These are phyloP conservation scores for Hydrozoanthus gracilis DNA, from an alignment of 92 coral and sea anemone species.

Conservation along the genomic window DNA sequence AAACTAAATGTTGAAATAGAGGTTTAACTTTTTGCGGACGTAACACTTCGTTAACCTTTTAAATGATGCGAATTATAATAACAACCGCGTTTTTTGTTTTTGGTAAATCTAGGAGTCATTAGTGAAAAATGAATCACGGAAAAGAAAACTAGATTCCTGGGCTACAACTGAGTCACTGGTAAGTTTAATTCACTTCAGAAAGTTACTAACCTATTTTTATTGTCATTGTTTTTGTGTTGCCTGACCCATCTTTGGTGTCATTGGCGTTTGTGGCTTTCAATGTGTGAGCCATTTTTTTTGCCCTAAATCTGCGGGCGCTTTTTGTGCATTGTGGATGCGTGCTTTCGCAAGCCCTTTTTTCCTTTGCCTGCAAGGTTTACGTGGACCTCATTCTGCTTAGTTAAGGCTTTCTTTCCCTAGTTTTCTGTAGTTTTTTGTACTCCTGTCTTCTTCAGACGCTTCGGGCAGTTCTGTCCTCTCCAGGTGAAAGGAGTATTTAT, in stretches of 20 bases:
- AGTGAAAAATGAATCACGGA: neutral
- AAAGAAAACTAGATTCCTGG: slow-evolving; percentile 17
- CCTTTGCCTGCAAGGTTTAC: too few species aligned
- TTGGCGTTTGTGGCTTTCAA: neutral
- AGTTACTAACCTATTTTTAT: neutral
- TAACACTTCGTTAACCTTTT: too few species aligned
- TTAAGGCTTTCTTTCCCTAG: neutral
- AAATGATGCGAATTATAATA: neutral
- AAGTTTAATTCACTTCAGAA: neutral
- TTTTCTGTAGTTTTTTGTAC: neutral
- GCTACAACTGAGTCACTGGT: slow-evolving; percentile 13
- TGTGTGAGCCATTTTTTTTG: too few species aligned
- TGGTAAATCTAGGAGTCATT: neutral
- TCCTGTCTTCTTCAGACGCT: neutral
- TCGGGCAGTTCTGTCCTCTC: neutral
- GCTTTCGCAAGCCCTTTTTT: too few species aligned
- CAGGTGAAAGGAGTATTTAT: neutral
- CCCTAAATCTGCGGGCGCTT: too few species aligned
- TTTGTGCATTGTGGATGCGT: too few species aligned
- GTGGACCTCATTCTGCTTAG: too few species aligned
- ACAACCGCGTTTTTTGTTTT: neutral
- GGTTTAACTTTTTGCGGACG: too few species aligned
- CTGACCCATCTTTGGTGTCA: neutral
- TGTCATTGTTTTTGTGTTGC: too few species aligned
- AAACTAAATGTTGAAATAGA: too few species aligned